Base-by-base conservation (phyloP, 2,113 vertebrate genomes). In the Ondatra zibethicus region DNA sequence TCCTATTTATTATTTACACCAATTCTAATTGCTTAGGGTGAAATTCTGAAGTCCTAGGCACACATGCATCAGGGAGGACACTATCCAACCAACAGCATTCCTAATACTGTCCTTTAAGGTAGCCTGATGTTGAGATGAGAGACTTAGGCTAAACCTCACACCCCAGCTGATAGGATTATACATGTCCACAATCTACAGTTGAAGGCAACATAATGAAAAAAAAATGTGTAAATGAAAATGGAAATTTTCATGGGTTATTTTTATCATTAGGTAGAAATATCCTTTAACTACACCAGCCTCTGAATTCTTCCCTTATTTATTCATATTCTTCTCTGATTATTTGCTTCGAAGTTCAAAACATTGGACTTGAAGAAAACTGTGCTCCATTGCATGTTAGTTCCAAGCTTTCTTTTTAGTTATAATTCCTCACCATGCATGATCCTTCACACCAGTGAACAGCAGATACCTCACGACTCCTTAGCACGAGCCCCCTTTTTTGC, bases 161-260 rank as follows among this genome's bases (percentile, higher is more conserved):
- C 42, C 7, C 42, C 23, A 55, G 55, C 13, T 3, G 25, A 82
- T 94, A 58, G 45, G 21, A 61, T 68, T 86, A 39, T 72, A 39
- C 2, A 50, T 42, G 39, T 47, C 33, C 33, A 27, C 12, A 78
- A 25, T 47, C 91, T 77, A 94, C 39, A 47, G 73, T 68, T 92
- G 31, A 47, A 82, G n/a, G 81, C n/a, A 87, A 2, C 16, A 14
- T 31, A 42, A 89, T 58, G 42, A 33, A 36, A 80, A 77, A 31
- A 31, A 76, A 73, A 82, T 75, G 33, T 77, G 36, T 84, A 95
- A 82, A 70, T 9, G 7, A 92, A n/a, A 85, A 70, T 23, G 55
- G 93, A 65, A 84, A 88, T 5, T 85, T 23, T 61, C 47, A 93
- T 31, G 75, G 77, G 27, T 92, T 81, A 52, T 88, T 96, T 73